Evolutionary conservation across 2,888 invertebrate genomes (phyloP).

Genomic region (Metacarcinus magister): DNA sequence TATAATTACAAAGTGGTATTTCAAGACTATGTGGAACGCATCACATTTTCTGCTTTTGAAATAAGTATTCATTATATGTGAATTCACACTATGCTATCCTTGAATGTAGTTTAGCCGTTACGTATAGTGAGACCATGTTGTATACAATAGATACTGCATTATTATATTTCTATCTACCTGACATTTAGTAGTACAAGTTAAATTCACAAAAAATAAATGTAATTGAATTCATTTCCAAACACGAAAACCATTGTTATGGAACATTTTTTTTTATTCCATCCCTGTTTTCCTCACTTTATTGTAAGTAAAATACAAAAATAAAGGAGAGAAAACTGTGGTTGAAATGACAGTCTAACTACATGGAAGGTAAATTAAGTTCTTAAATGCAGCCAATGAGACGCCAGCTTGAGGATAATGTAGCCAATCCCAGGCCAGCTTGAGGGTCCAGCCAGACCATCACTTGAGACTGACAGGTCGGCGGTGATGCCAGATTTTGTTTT

Average conservation of each 20-base stretch:
- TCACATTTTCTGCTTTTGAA: no score
- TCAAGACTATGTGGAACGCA: no score
- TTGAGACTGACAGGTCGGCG: neutral
- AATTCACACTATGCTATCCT: no score
- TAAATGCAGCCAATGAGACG: constrained; percentile 17
- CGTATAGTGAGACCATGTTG: no score
- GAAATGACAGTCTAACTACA: neutral
- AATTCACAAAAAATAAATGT: neutral
- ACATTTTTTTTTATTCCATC: neutral
- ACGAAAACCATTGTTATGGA: neutral
- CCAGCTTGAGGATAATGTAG: neutral
- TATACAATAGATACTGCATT: no score
- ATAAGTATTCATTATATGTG: no score
- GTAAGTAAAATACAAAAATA: neutral
- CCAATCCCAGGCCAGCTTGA: neutral
- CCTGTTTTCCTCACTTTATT: neutral
- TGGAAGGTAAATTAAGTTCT: constrained; percentile 46
- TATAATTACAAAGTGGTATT: no score
- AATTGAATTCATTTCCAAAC: neutral
- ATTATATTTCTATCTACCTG: no score
- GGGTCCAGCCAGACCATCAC: constrained; percentile 35
- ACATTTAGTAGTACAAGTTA: neutral
- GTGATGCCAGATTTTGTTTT: neutral
- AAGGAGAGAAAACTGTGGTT: neutral
- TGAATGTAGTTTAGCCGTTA: no score